A percentile compares a stretch with the other conserved stretches of the same genome.
Evolutionary conservation across 2,797 vertebrate genomes (phyloP).

Genomic region (Neosalanx taihuensis): DNA sequence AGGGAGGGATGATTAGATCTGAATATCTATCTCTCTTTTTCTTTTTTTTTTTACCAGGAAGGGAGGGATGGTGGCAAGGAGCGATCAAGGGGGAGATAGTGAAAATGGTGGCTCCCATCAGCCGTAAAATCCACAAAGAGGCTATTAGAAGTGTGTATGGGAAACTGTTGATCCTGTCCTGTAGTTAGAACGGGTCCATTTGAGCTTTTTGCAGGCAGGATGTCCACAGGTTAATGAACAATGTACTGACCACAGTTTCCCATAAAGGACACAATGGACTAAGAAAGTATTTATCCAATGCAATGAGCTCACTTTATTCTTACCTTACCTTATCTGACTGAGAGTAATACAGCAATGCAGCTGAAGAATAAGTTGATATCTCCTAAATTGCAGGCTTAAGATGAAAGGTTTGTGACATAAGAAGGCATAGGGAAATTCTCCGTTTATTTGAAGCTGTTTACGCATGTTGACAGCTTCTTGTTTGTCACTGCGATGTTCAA

Average conservation of each 20-base stretch:
- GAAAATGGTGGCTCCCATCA: constrained; percentile 56
- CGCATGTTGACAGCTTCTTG: no score
- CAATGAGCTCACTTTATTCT: no score
- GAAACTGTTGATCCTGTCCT: neutral
- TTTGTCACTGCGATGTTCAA: no score
- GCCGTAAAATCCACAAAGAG: constrained; percentile 51
- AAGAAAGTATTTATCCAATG: neutral
- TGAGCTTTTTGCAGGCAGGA: constrained; percentile 35
- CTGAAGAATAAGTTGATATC: no score
- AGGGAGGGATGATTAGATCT: constrained; percentile 71
- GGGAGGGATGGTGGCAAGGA: neutral
- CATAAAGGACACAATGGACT: neutral
- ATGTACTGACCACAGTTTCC: constrained; percentile 11
- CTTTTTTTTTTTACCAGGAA: constrained; percentile 51
- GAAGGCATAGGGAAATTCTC: no score
- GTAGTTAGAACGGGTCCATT: constrained; percentile 41
- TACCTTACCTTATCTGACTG: no score
- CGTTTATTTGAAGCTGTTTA: no score
- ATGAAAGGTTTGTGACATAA: no score
- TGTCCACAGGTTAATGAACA: constrained; percentile 45
- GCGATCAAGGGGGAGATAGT: constrained; percentile 34
- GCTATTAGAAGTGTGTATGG: neutral
- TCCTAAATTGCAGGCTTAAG: no score
- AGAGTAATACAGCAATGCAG: neutral
- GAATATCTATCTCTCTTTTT: constrained; percentile 63